Base-by-base conservation (phyloP, 2,888 invertebrate species). In the Plutella xylostella region DNA sequence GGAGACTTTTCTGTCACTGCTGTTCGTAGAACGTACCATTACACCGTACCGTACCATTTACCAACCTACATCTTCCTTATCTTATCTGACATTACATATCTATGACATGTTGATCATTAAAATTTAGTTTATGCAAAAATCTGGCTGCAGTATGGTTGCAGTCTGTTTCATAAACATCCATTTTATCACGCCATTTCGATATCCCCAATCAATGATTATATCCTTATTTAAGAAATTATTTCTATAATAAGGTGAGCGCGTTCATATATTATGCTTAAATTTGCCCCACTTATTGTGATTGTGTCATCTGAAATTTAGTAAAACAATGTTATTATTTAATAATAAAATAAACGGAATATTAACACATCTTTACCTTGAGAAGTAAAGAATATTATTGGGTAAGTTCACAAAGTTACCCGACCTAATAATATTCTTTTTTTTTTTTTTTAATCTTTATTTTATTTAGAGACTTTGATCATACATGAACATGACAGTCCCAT, bases 211-310 rank as follows among this genome's bases (percentile, higher is more conserved):
- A 19, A n/a, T 20, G 2, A 12, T 14, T 17, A 44, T 44, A 25
- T 44, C 31, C 30, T 44, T 44, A 18, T 19, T 30, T 1, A 40
- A 18, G 17, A 40, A 40, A 15, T 25, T 42, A 33, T 34, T 35
- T 22, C 44, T 43, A 42, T 33, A 4, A 33, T 50, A 38, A 50
- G 37, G 14, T 45, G 35, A 11, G 42, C 39, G 9, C 47, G 22
- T 9, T 40, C 40, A 40, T 25, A 40, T 7, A 40, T 3, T 15
- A 25, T 12, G 3, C 17, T 40, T 6, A 40, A 12, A 3, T 40
- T 22, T 6, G 3, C 15, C 5, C 28, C 28, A 11, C 19, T 41
- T 17, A 41, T 2, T 22, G 5, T 22, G 6, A 40, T 15, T 14
- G 28, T 40, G 6, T 15, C 40, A 40, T 40, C 40, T 40, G 11